Evolutionary conservation across 2,797 vertebrate genomes (phyloP), one percentile per base, ranked within the genome.

Genomic region (Acrossocheilus fasciatus): DNA sequence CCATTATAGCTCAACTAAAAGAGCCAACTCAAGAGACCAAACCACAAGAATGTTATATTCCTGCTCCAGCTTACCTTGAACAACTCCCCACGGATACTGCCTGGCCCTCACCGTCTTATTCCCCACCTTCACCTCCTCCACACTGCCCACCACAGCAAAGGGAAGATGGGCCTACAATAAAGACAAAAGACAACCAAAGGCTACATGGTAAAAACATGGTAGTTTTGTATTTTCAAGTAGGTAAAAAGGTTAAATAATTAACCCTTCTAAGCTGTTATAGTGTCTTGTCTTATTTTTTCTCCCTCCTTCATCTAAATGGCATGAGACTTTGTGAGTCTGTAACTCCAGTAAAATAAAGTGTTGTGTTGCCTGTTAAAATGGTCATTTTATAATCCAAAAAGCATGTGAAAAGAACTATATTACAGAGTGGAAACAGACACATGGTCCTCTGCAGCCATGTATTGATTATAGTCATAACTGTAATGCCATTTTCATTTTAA

Each of bases 1-100:
- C 52, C 5, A 41, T 6, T 3, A 41, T 30, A 70, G 34, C 36
- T 78, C 6, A 41, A 15, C 12, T 77, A 5, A 23, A 45, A 45
- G 39, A 41, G 39, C 39, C 39, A 41, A 41, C 39, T 57, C 52
- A 62, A 30, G 14, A 59, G 54, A 80, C 39, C n/a, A 64, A 59
- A 80, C 39, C 39, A 0, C 14, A 64, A 64, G 39, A 45, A 18
- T 20, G 14, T 14, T 20, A 23, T 20, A 0, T 18, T 50, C 26
- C 72, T 26, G 23, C 14, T 74, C 72, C 39, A 12, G 45, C 97
- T 96, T 94, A 99, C 98, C 98, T 97, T 99, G 98, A 88, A 99
- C 98, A 23, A 99, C 96, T 43, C 98, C 98, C 98, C 98, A 99
- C 0, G 98, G 98, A 92, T 99, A 99, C 94, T 99, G 98, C 85